Evolutionary conservation across 1,140 invertebrate genomes (phyloP).

Genomic region (Heliconius nattereri): DNA sequence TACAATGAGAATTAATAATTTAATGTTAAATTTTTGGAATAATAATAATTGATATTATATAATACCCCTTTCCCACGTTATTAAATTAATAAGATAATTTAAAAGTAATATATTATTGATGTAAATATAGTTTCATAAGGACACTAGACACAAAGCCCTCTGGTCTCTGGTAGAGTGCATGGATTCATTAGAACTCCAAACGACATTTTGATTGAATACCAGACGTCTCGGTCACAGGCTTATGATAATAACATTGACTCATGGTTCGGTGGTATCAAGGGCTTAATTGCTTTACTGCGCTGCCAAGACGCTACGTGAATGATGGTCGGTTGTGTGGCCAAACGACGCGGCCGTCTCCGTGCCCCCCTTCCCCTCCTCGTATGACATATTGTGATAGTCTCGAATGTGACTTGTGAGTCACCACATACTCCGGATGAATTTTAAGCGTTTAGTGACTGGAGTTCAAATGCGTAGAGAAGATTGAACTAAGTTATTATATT

Average conservation of each 20-base stretch:
- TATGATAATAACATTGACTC: constrained; percentile 58
- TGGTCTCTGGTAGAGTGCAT: not conserved
- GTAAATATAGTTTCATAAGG: too few relatives aligned
- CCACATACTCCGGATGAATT: not conserved
- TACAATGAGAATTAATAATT: too few relatives aligned
- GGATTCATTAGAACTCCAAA: constrained; percentile 19
- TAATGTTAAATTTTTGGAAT: too few relatives aligned
- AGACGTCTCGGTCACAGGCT: constrained; percentile 55
- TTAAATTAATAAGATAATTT: too few relatives aligned
- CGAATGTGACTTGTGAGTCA: not conserved
- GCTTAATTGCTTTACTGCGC: constrained; percentile 47
- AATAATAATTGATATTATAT: too few relatives aligned
- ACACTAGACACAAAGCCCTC: not conserved
- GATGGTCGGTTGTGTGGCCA: constrained; percentile 25
- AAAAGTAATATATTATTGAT: too few relatives aligned
- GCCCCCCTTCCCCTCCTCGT: not conserved
- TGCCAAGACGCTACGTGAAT: constrained; percentile 45
- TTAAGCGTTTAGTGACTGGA: not conserved
- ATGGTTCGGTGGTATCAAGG: constrained; percentile 46
- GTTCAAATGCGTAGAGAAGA: not conserved
- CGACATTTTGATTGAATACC: constrained; percentile 49
- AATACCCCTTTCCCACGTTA: too few relatives aligned
- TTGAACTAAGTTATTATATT: not conserved
- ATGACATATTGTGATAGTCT: not conserved
- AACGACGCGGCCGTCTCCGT: constrained; percentile 26